A percentile compares a stretch with the other conserved stretches of the same genome.
These are phyloP conservation scores for Dysmachus trigonus DNA, from an alignment of 2,888 invertebrate genomes.

Conservation along the genomic window DNA sequence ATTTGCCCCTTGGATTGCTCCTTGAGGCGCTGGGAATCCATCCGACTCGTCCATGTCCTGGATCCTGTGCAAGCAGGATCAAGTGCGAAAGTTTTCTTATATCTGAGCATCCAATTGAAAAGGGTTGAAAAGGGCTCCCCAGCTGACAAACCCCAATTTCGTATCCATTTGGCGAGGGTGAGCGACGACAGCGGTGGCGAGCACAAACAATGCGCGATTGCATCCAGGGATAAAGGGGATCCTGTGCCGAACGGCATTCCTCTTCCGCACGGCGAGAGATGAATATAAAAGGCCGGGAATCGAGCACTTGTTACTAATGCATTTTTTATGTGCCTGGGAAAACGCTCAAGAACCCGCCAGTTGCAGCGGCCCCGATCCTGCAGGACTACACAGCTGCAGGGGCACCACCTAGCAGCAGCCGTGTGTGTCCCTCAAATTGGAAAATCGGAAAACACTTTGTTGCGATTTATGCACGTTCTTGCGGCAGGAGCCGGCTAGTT, in stretches of 20 bases:
- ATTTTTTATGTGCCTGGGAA: constrained; percentile 39
- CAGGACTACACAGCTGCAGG: neutral
- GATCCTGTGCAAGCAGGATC: neutral
- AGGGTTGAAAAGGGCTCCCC: constrained; percentile 5
- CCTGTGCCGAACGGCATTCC: neutral
- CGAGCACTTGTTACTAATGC: constrained; percentile 37
- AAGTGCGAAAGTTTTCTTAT: constrained; percentile 38
- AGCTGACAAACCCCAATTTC: constrained; percentile 13
- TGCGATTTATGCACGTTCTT: neutral
- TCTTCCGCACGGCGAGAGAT: neutral
- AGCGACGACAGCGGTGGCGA: neutral
- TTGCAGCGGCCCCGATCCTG: neutral
- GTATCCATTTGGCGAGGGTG: constrained; percentile 14
- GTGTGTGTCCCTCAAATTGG: neutral
- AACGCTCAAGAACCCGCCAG: neutral
- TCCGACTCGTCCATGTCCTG: neutral
- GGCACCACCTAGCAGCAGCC: neutral
- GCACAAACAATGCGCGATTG: neutral
- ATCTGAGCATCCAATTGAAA: constrained; percentile 13
- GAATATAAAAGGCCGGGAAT: constrained; percentile 28
- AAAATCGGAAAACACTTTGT: constrained; percentile 21
- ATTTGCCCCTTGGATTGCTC: neutral
- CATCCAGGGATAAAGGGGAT: neutral
- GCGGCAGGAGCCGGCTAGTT: neutral
- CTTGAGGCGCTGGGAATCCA: neutral